Base-by-base conservation (phyloP, 2,113 vertebrate genomes). In the Tylochromis polylepis region DNA sequence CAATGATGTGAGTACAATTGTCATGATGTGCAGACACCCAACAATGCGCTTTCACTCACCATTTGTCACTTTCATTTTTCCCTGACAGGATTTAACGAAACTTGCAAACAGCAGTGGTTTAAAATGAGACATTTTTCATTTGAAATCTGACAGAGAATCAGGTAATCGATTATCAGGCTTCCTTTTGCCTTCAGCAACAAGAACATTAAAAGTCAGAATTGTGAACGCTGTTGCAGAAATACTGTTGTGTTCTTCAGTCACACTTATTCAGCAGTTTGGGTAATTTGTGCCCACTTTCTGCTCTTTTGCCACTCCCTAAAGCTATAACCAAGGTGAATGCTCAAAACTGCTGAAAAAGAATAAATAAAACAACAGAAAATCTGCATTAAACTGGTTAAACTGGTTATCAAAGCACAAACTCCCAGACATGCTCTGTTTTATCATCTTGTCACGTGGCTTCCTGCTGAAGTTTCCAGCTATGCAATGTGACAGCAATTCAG, bases 1-100 rank as follows among this genome's bases (percentile, higher is more conserved):
- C 97, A 99, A 99, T 97, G 98, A 99, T 98, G 98, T 99, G 97
- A 98, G 98, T 98, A 97, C 36, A 86, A 88, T 79, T 59, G 20
- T 84, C 79, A 67, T 24, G 2, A 43, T 77, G 46, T 65, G 55
- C 7, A 49, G 84, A 77, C 14, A 34, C 27, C 11, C 20, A 29
- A 41, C 24, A 62, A 38, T 87, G 56, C 24, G 6, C 53, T 62
- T 62, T 51, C 16, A 38, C 27, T 36, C 62, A 6, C 38, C 24
- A 27, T 41, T 67, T 20, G 12, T 75, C 46, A 41, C 16, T 65
- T 22, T n/a, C 9, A 53, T 53, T 49, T 82, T 65, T 65, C 27
- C 11, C 79, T 46, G 22, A 80, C 36, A 57, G 31, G 20, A 5
- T 58, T 80, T 80, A 58, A 41, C 1, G 0, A 81, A 51, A 70